These are phyloP conservation scores for Pterois miles DNA, from an alignment of 2,797 vertebrate species.

Conservation along the genomic window DNA sequence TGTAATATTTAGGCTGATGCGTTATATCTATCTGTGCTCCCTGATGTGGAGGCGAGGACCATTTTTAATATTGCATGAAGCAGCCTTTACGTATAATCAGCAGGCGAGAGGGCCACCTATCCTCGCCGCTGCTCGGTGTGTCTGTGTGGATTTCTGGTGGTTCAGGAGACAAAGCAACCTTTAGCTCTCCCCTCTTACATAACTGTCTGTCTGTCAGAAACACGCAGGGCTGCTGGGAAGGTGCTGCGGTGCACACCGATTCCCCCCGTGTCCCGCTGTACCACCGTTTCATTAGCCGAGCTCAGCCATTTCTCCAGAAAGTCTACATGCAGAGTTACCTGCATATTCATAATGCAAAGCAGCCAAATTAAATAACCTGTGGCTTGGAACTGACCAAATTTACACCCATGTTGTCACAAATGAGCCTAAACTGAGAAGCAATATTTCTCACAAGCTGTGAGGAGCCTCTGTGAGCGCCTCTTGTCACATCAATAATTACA, in stretches of 20 bases:
- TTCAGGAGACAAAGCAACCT: constrained; percentile 74
- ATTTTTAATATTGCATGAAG: constrained; percentile 65
- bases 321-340: constrained; percentile 25
- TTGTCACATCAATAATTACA: constrained; percentile 46
- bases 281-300: constrained; percentile 50
- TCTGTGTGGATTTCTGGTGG: constrained; percentile 65
- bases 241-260: constrained; percentile 41
- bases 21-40: constrained; percentile 16
- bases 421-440: constrained; percentile 5
- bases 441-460: constrained; percentile 13
- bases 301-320: constrained; percentile 31
- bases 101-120: constrained; percentile 59
- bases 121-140: constrained; percentile 33
- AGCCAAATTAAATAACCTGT: constrained; percentile 21
- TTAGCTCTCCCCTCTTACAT: constrained; percentile 70
- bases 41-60: constrained; percentile 26
- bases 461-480: neutral
- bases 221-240: constrained; percentile 50
- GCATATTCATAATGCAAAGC: constrained; percentile 27
- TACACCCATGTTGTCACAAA: constrained; percentile 25
- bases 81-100: constrained; percentile 66
- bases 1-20: constrained; percentile 32
- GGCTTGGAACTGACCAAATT: constrained; percentile 21
- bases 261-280: constrained; percentile 39
- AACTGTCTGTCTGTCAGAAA: constrained; percentile 73